Percentiles rank a stretch among this genome's conserved stretches.
These are phyloP conservation scores for Henicopernis longicauda DNA, from an alignment of 2,113 vertebrate species.

Conservation along the genomic window DNA sequence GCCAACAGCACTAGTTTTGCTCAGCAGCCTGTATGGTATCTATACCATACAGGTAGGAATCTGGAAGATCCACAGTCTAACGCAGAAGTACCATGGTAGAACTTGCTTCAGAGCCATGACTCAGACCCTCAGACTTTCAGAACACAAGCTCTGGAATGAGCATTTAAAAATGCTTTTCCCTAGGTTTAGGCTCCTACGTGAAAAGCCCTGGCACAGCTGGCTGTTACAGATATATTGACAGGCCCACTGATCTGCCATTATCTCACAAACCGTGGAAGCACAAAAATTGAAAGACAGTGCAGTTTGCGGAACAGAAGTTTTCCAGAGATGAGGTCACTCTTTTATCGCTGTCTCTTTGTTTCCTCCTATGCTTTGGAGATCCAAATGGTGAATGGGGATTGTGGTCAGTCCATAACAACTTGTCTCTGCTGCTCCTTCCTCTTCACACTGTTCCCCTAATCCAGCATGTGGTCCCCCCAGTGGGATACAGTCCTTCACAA, in stretches of 20 bases:
- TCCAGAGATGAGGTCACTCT: background rate
- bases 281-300: background rate
- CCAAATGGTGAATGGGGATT: accelerated
- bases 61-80: background rate
- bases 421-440: background rate
- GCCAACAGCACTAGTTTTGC: background rate
- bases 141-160: background rate
- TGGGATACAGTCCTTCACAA: background rate
- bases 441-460: background rate
- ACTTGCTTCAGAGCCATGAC: background rate
- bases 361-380: background rate
- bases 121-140: background rate
- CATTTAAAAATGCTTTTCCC: background rate
- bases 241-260: background rate
- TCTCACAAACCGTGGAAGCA: background rate
- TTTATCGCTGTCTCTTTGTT: background rate
- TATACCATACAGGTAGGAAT: background rate
- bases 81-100: background rate
- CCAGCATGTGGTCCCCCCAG: accelerated
- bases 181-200: accelerated
- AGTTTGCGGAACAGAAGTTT: background rate
- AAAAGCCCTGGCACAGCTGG: background rate
- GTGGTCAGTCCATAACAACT: background rate
- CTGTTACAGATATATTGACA: background rate
- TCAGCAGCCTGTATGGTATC: background rate